Evolutionary conservation across 1,140 invertebrate species (phyloP), one percentile per base, ranked within the genome.

Genomic region (Aphelenchoides fujianensis): DNA sequence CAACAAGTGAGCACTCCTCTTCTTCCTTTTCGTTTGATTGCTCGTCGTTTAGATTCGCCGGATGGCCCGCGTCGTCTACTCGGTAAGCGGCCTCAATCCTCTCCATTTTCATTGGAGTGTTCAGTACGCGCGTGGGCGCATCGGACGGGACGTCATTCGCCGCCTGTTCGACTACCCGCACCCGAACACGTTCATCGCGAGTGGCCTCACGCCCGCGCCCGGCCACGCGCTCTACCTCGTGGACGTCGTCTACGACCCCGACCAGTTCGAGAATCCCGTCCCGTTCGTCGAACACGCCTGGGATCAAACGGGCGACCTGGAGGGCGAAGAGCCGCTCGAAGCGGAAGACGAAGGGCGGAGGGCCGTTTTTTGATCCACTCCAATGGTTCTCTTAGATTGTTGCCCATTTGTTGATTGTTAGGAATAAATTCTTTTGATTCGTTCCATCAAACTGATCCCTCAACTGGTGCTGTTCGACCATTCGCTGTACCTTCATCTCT

Each of bases 41-140:
- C n/a, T n/a, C n/a, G n/a, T n/a, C n/a, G 41, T 75, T 70, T 30
- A 77, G 74, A 78, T 78, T 68, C 69, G 77, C 2, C 30, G 77
- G 57, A 78, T 78, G 77, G 73, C 76, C 41, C 36, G 61, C 31
- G 53, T 76, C 28, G 30, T 78, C n/a, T 67, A 69, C 76, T 2
- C 36, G 59, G 16, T 54, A n/a, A n/a, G n/a, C n/a, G n/a, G n/a
- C n/a, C n/a, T n/a, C n/a, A n/a, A n/a, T n/a, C n/a, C n/a, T n/a
- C n/a, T n/a, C n/a, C n/a, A n/a, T n/a, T n/a, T n/a, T n/a, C n/a
- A n/a, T n/a, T n/a, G n/a, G n/a, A n/a, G n/a, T n/a, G n/a, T n/a
- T n/a, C n/a, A n/a, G n/a, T n/a, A 70, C 34, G 74, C 62, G 3
- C 69, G 75, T n/a, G 76, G 69, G 16, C 41, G 54, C 12, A 30